phyloP scores from a whole-genome alignment of 2,113 vertebrate genomes.

The Hippocampus guttulatus region DNA sequence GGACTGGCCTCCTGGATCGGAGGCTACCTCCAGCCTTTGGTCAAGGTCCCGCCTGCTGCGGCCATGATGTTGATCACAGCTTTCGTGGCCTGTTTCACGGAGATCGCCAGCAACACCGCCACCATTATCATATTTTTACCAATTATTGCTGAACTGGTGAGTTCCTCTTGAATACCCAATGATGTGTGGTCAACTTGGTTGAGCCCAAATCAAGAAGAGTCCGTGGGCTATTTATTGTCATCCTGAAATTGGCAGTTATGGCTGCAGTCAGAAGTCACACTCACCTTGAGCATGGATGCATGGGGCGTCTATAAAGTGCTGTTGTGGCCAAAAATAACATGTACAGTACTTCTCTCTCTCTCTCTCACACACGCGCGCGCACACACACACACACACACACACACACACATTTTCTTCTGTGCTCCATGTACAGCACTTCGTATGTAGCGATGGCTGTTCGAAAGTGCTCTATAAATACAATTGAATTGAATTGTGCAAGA shows the following conservation, averaged over 20 bases:
- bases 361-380: no score
- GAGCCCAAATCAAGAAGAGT: no score
- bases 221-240: neutral
- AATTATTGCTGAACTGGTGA: slow-evolving; percentile 90
- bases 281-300: neutral
- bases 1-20: slow-evolving; percentile 93
- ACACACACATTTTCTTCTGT: no score
- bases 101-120: slow-evolving; percentile 97
- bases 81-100: slow-evolving; percentile 88
- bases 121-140: slow-evolving; percentile 96
- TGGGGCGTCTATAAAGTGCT: neutral
- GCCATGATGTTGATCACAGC: slow-evolving; percentile 85
- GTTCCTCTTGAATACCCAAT: slow-evolving; percentile 10
- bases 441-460: no score
- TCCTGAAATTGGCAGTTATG: neutral
- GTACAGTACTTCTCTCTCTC: no score
- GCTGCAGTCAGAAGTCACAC: neutral
- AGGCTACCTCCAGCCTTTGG: slow-evolving; percentile 83
- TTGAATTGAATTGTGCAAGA: no score
- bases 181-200: neutral
- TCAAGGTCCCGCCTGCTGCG: slow-evolving; percentile 75
- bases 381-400: no score
- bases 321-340: neutral
- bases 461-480: no score
- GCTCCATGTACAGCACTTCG: no score